Evolutionary conservation across 2,113 vertebrate species (phyloP), one percentile per base, ranked within the genome.

Genomic region (Tragulus kanchil): DNA sequence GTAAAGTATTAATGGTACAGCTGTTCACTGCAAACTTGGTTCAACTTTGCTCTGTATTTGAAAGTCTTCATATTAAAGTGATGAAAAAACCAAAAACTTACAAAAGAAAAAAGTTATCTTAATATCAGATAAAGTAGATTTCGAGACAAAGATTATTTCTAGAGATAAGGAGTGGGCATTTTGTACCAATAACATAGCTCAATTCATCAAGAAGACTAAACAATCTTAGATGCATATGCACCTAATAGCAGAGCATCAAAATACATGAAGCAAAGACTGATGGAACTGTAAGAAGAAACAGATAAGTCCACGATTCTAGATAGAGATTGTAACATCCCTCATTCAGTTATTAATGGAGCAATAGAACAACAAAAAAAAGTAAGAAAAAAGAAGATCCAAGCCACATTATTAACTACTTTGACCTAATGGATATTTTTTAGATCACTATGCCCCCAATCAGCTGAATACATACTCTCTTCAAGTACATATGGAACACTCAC

Each of bases 311-410:
- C 0, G 36, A 58, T 78, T 86, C 82, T 56, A 56, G 10, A 59
- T 93, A 83, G 42, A 83, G n/a, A 86, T 65, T 84, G 90, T 59
- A 79, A 86, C 67, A 73, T 75, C 5, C 62, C 23, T 88, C 31
- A 50, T 42, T 96, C 61, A 61, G 26, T 73, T 84, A 93, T 92
- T 82, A 45, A 77, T 59, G 94, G 16, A 95, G 93, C 31, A 96
- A 82, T 31, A 73, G 42, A 31, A 64, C 94, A 59, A 73, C n/a
- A n/a, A n/a, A n/a, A n/a, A 64, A 73, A 78, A 58, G 12, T 45
- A 8, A 90, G 14, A 58, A 84, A 59, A 90, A 3, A 67, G 42
- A 73, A 21, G 65, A 88, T 87, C 13, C 26, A 90, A 71, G 94
- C 3, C 58, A 81, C n/a, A 61, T 71, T 56, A 50, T 83, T 54